Evolutionary conservation across 2,888 invertebrate species (phyloP).

Genomic region (Notodonta ziczac): DNA sequence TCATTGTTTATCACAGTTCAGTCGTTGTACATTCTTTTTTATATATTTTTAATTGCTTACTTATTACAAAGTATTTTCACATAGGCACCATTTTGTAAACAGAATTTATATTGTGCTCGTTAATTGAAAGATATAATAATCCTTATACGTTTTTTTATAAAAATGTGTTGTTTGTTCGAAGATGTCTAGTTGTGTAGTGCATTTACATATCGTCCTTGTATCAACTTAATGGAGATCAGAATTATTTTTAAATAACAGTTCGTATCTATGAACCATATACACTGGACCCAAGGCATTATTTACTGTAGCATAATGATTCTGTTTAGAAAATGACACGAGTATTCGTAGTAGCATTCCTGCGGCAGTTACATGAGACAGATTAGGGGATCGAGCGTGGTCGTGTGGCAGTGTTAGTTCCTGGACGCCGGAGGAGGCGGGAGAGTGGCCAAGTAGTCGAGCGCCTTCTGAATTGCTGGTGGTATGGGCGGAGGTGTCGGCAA

Average conservation of each 20-base stretch:
- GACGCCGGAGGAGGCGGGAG: constrained; percentile 82
- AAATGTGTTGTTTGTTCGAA: constrained; percentile 22
- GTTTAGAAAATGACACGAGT: constrained; percentile 61
- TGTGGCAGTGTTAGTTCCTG: constrained; percentile 47
- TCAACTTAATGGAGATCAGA: constrained; percentile 1
- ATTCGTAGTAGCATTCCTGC: constrained; percentile 33
- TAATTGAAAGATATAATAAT: constrained; percentile 12
- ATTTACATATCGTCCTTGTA: constrained; percentile 5
- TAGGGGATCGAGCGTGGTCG: constrained; percentile 25
- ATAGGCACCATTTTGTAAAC: constrained; percentile 58
- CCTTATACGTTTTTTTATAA: neutral
- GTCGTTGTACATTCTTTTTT: constrained; percentile 67
- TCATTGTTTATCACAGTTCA: constrained; percentile 82
- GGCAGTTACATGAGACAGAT: constrained; percentile 44
- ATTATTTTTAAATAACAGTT: constrained; percentile 4
- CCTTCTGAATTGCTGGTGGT: constrained; percentile 90
- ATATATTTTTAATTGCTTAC: constrained; percentile 67
- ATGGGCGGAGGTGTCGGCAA: constrained; percentile 91
- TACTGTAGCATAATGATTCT: constrained; percentile 28
- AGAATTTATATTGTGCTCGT: constrained; percentile 37
- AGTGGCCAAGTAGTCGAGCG: constrained; percentile 88
- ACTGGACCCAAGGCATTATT: neutral
- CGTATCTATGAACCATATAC: neutral
- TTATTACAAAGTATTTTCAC: constrained; percentile 38
- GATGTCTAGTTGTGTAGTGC: constrained; percentile 27